Evolutionary conservation across 2,888 invertebrate species (phyloP), one percentile per base, ranked within the genome.

Genomic region (Drosophila recens): DNA sequence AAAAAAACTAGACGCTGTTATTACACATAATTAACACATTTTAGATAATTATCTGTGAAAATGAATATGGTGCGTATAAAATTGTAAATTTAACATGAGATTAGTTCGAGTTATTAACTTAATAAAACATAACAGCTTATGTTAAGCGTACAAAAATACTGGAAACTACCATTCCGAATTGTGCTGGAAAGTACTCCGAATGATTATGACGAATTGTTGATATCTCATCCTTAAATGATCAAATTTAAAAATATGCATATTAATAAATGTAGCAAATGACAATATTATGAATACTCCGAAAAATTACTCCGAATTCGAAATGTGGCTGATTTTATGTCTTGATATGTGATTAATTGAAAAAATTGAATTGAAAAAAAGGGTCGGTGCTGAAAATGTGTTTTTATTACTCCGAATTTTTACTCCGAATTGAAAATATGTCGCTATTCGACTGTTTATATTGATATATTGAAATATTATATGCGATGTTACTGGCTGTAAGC

Each of bases 31-130:
- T 45, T 53, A 40, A 45, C 33, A 10, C 11, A 11, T 23, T 43
- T 56, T n/a, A 34, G 43, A 43, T 34, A 56, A 56, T 45, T 45
- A 57, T 10, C 56, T 57, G 45, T 57, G 56, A 57, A 57, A 34
- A 57, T 36, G n/a, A 23, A 45, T 57, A 57, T 36, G 43, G 13
- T 15, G 23, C 20, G 10, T 11, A 45, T 45, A 36, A 56, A 56
- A 45, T 6, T 23, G 56, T 45, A 56, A 56, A 45, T 23, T 33
- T n/a, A 10, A 20, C 34, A 56, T 4, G 23, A 20, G 43, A n/a
- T 54, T 33, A 30, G 30, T 45, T 45, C 33, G 5, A 34, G 33
- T 20, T 11, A 34, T 20, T 51, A 34, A 34, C 34, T 4, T 36
- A 33, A 49, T 54, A 54, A 54, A 56, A 33, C 56, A 43, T 56